phyloP scores from a whole-genome alignment of 2,888 invertebrate genomes.

The Acrocyrtus sp. region DNA sequence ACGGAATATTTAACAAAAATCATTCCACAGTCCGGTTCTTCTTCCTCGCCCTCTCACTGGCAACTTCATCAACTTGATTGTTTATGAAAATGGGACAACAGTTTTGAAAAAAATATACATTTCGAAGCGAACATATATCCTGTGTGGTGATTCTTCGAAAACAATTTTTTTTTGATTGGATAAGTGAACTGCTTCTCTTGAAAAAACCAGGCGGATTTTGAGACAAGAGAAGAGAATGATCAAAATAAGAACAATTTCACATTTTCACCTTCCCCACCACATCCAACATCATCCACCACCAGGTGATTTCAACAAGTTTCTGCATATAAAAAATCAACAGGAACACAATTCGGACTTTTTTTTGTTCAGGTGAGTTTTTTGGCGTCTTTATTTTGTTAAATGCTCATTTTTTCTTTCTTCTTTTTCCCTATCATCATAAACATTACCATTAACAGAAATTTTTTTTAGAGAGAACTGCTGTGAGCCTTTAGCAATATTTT shows the following conservation, averaged over 20 bases:
- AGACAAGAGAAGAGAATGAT: too few relatives aligned
- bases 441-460: conserved; percentile 29
- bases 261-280: neutral
- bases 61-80: conserved; percentile 23
- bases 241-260: neutral
- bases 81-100: conserved; percentile 45
- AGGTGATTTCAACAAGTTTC: too few relatives aligned
- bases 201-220: neutral
- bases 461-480: too few relatives aligned
- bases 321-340: too few relatives aligned
- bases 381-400: conserved; percentile 41
- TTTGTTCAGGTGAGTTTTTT: conserved; percentile 38
- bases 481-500: too few relatives aligned
- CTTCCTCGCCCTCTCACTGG: neutral
- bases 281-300: neutral
- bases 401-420: conserved; percentile 16
- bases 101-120: too few relatives aligned
- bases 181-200: too few relatives aligned
- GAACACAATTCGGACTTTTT: too few relatives aligned
- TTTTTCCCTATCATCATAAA: conserved; percentile 9
- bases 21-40: conserved; percentile 4
- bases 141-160: too few relatives aligned
- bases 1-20: conserved; percentile 1
- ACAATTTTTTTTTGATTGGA: too few relatives aligned
- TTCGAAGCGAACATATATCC: too few relatives aligned